phyloP scores from a whole-genome alignment of 1,140 invertebrate genomes.

The Eufriesea mexicana region DNA sequence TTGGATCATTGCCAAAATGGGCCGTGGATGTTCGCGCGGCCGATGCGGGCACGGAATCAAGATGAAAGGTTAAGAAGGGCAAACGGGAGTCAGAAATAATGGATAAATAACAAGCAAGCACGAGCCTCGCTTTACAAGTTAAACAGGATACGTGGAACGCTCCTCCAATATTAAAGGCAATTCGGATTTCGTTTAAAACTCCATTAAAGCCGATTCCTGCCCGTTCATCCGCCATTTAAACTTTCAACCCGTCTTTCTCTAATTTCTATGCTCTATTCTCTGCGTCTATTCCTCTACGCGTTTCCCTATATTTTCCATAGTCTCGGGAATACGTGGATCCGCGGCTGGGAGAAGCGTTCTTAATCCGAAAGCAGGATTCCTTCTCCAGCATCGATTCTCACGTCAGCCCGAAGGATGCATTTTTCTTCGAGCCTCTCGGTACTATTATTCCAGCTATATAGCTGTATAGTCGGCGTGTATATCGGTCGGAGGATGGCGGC shows the following conservation, averaged over 20 bases:
- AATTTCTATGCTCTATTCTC: no score
- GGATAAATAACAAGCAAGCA: conserved; percentile 10
- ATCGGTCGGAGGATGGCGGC: not conserved
- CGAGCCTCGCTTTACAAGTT: not conserved
- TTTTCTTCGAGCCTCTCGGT: conserved; percentile 18
- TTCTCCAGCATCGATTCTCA: conserved; percentile 32
- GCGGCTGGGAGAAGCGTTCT: not conserved
- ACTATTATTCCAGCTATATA: conserved; percentile 47
- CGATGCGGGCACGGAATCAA: not conserved
- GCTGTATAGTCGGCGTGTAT: conserved; percentile 1
- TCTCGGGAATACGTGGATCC: not conserved
- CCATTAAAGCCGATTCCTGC: not conserved
- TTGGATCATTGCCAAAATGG: conserved; percentile 48
- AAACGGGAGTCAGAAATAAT: not conserved
- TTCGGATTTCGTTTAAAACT: not conserved
- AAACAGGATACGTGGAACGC: not conserved
- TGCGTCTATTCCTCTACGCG: no score
- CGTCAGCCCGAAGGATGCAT: conserved; percentile 44
- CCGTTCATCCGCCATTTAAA: not conserved
- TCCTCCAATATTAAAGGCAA: not conserved
- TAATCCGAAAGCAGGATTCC: conserved; percentile 37
- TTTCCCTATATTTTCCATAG: not conserved
- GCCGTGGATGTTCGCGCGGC: not conserved
- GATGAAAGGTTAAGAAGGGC: conserved; percentile 32
- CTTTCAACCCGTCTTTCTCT: not conserved